phyloP scores from a whole-genome alignment of 2,113 vertebrate species.

The Cariama cristata region DNA sequence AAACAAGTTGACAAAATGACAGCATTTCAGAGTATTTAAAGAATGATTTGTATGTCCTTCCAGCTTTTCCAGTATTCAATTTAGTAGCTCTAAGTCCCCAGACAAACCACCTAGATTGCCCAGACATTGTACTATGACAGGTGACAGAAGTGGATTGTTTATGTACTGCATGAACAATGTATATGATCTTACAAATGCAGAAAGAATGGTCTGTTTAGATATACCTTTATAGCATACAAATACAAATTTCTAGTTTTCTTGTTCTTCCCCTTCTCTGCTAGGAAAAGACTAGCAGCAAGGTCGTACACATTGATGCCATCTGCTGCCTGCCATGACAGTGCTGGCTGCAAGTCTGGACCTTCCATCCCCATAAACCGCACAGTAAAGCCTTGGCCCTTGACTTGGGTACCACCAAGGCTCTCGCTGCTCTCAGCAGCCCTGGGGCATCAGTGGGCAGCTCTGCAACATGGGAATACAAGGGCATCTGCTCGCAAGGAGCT shows the following conservation, averaged over 20 bases:
- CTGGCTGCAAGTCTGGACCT: neutral
- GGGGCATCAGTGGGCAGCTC: neutral
- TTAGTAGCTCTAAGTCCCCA: neutral
- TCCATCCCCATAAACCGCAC: accelerated
- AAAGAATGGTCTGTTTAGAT: neutral
- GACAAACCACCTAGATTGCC: neutral
- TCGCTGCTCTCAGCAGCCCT: neutral
- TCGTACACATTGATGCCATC: accelerated
- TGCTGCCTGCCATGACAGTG: accelerated
- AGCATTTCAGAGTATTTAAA: neutral
- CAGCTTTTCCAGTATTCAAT: neutral
- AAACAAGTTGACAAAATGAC: neutral
- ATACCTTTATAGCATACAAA: neutral
- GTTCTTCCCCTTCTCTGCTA: neutral
- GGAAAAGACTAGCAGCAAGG: neutral
- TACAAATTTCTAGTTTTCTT: neutral
- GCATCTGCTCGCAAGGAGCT: neutral
- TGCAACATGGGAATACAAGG: neutral
- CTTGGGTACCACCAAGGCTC: neutral
- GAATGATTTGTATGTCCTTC: neutral
- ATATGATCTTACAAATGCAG: neutral
- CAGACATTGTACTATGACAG: neutral
- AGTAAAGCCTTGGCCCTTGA: neutral
- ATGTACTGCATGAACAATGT: neutral
- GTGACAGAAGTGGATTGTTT: neutral